Percentiles rank a stretch among this genome's conserved stretches.
phyloP scores from a whole-genome alignment of 2,797 vertebrate genomes.

The Otolemur crassicaudatus region DNA sequence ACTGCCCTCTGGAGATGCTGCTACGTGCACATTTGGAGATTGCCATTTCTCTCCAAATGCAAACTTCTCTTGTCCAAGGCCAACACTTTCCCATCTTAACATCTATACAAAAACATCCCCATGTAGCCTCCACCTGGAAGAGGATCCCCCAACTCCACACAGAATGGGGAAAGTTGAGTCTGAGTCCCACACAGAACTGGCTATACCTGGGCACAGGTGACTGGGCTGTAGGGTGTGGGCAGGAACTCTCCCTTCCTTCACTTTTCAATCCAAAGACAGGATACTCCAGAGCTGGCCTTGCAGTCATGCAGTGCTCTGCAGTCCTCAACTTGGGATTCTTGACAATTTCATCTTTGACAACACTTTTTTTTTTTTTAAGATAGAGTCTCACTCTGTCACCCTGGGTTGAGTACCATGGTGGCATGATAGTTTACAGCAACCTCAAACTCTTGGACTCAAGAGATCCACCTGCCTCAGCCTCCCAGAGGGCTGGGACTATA shows the following conservation, averaged over 20 bases:
- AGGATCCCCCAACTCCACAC: no score
- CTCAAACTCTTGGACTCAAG: no score
- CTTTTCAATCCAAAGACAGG: background rate
- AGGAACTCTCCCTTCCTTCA: background rate
- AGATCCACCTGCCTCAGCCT: no score
- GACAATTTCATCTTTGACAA: accelerated
- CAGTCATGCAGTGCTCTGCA: accelerated
- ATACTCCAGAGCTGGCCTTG: background rate
- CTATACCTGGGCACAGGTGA: background rate
- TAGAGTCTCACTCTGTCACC: no score
- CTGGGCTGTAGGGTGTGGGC: background rate
- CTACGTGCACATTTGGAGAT: no score
- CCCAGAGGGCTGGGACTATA: no score
- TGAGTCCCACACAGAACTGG: background rate
- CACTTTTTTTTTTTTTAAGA: background rate
- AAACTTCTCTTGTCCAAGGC: background rate
- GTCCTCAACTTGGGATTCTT: accelerated
- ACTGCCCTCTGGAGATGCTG: accelerated
- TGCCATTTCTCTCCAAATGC: background rate
- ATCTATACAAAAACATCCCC: background rate
- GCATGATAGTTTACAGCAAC: no score
- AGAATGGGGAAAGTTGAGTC: background rate
- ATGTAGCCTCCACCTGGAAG: accelerated
- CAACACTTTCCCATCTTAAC: background rate
- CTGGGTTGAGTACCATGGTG: no score